Base-by-base conservation (phyloP, 2,888 invertebrate genomes). In the Protodeltote pygarga region DNA sequence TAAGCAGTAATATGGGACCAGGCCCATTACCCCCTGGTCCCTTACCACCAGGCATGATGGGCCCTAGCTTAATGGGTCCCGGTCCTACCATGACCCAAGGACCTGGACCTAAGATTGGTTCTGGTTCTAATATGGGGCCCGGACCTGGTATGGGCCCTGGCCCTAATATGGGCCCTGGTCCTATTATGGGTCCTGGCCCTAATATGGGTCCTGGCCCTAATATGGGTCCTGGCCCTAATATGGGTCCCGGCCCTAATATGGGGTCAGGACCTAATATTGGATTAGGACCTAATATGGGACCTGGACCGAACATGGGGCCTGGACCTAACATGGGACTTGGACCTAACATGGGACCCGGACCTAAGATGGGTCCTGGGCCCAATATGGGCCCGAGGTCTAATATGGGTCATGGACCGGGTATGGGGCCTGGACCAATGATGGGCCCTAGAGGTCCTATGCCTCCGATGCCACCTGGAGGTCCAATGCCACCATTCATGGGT, bases 401-500 rank as follows among this genome's bases (percentile, higher is more conserved):
- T 4, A 78, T 81, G 71, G 80, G 82, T 0, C 76, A 79, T 5
- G 60, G 73, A 5, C 42, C 54, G 1, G 51, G 54, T 3, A 65
- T 73, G 64, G 67, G 68, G 0, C 71, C 69, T 3, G 73, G 79
- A 14, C 75, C 77, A n/a, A 75, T 75, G 51, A 81, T 81, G 76
- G 80, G 79, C 6, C 77, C 77, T 9, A 59, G 52, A 37, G 65
- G 65, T 2, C 73, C 71, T 1, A 71, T 68, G 65, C 54, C 67
- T 2, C 66, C 60, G 32, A 65, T 65, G 62, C 71, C 68, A 9
- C 79, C 77, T 16, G 80, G 81, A 40, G 79, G 75, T 14, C 71
- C 69, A 16, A 79, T 83, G 80, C 83, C 83, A 3, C 83, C 82
- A 8, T 78, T 75, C 50, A 83, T 88, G 80, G 83, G 84, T 27